Conservation (phyloP, 1,140 invertebrate species). For the Bombus sylvicola region DNA sequence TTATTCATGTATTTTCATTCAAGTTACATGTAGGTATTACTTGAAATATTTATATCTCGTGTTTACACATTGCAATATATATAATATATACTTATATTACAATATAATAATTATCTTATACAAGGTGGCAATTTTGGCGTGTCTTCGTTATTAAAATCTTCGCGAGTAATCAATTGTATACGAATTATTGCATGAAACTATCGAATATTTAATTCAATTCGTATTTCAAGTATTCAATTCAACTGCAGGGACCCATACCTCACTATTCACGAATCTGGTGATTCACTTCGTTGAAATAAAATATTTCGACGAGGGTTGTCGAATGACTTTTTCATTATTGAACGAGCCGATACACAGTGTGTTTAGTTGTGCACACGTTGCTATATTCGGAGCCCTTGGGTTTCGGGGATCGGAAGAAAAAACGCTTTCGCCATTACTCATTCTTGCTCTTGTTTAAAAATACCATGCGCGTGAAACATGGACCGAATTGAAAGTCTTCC, state of each 20-base stretch:
- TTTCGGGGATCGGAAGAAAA: slow-evolving; percentile 45
- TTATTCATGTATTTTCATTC: not conserved
- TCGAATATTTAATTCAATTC: not conserved
- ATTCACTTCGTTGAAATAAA: not conserved
- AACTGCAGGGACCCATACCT: not conserved
- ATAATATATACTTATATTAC: too few relatives aligned
- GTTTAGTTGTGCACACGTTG: slow-evolving; percentile 19
- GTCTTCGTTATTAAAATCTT: not conserved
- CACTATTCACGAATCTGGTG: not conserved
- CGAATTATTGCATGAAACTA: not conserved
- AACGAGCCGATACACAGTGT: slow-evolving; percentile 26
- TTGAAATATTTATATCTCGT: too few relatives aligned
- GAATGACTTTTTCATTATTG: slow-evolving; percentile 13
- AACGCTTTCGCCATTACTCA: slow-evolving; percentile 68
- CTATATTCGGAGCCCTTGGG: slow-evolving; percentile 51
- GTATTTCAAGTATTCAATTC: not conserved
- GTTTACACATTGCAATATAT: too few relatives aligned
- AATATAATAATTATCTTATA: too few relatives aligned
- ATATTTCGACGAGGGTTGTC: not conserved
- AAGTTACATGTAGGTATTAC: too few relatives aligned
- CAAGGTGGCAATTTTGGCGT: too few relatives aligned
- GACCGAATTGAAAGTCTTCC: slow-evolving; percentile 70
- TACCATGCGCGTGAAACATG: slow-evolving; percentile 71
- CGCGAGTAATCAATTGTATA: not conserved
- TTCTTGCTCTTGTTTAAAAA: slow-evolving; percentile 68